Evolutionary conservation across 1,140 invertebrate genomes (phyloP), one percentile per base, ranked within the genome.

Genomic region (Thaumetopoea pityocampa): DNA sequence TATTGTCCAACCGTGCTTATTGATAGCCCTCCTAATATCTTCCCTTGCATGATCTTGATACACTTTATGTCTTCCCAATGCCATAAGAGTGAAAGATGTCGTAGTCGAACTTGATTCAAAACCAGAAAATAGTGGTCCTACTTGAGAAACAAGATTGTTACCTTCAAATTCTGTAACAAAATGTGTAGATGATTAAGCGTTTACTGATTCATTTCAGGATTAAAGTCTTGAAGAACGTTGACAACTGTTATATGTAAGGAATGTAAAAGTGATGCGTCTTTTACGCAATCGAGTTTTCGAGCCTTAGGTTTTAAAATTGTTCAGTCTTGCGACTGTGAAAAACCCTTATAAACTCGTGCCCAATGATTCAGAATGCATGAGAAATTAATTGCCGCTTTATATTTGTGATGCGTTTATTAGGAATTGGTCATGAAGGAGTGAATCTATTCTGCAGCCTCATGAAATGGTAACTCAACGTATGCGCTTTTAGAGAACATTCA

Each of bases 21-120:
- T 46, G 0, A 88, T 24, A 8, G 85, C 74, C 1, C 51, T 29
- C 4, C 60, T 46, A 1, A 88, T 69, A 54, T 88, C 85, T 1
- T 69, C 38, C 3, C 86, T 55, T 2, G 74, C 44, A 27, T 77
- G 79, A 0, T 78, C 38, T 42, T 89, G 86, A 2, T 84, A 47
- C 2, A 79, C 60, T 1, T 65, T 60, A 58, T 87, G 67, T 6
- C 58, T 8, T 0, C 85, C 78, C 11, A 88, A 27, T 28, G 85
- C 68, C 53, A 87, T 88, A 0, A 86, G 24, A 0, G 81, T 67
- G 50, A 85, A 85, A 0, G 72, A 51, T 47, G 83, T 64, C 1
- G 77, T 69, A n/a, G 66, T 71, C 0, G 78, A 67, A 24, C 73
- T 78, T 1, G 82, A 83, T 43, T 87, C 85, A 40, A 80, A 86